Base-by-base conservation (phyloP, 2,888 invertebrate genomes). In the Troides oblongomaculatus region DNA sequence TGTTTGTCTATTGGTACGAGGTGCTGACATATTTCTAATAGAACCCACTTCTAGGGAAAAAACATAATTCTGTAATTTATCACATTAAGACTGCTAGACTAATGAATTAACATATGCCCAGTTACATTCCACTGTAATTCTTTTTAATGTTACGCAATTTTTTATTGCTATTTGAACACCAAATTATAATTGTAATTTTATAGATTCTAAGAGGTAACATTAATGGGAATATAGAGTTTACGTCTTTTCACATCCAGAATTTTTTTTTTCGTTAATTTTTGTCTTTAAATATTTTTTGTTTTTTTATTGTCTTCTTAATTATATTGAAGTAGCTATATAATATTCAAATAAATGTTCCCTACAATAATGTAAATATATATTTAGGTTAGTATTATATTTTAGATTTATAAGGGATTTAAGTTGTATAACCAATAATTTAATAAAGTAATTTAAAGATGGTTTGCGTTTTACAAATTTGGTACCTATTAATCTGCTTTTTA, bases 351-450 rank as follows among this genome's bases (percentile, higher is more conserved):
- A 14, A 50, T 50, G 50, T 50, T 50, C 10, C 50, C 50, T 50
- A 50, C n/a, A 57, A 57, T 21, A 23, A 12, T 57, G n/a, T 39
- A 39, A 8, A 57, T 21, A 8, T 57, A 10, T 57, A 10, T 57
- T 57, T 57, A 57, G 14, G 53, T n/a, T 39, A 53, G 4, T 18
- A 53, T 53, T 14, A 57, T 8, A 21, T 57, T 18, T 5, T 57
- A 10, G 7, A 6, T 59, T 59, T 25, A 30, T 59, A 14, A 1
- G n/a, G 21, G 1, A 57, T 21, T 6, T 36, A 18, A n/a, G 36
- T 60, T 18, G 14, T 60, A 39, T 39, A 60, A 60, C 30, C n/a
- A 39, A 60, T 39, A 60, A 39, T 60, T 60, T 30, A 60, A 60
- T 39, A 60, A 60, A 60, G 7, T 60, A 18, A 7, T 60, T 36